A percentile compares a stretch with the other conserved stretches of the same genome.
Evolutionary conservation across 2,888 invertebrate species (phyloP).

Genomic region (Sinohyriopsis cumingii): DNA sequence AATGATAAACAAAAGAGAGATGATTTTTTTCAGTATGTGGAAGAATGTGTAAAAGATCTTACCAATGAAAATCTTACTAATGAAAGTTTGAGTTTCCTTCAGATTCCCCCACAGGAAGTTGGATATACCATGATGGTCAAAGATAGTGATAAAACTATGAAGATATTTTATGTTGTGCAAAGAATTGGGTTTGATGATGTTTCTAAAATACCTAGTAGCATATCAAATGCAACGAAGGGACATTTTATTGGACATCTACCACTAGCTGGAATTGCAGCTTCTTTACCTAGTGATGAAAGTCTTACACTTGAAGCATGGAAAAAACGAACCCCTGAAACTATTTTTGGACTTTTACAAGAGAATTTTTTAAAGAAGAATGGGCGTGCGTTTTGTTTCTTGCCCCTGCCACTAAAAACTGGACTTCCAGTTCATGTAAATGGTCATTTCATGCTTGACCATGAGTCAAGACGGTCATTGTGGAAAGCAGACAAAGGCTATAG

Average conservation of each 20-base stretch:
- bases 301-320: background rate
- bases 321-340: background rate
- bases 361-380: background rate
- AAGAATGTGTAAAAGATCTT: too few relatives aligned
- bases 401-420: slow-evolving; percentile 50
- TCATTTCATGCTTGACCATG: too few relatives aligned
- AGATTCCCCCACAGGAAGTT: slow-evolving; percentile 5
- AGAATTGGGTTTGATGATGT: slow-evolving; percentile 23
- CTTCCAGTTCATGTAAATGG: slow-evolving; percentile 55
- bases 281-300: background rate
- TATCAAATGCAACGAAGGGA: slow-evolving; percentile 37
- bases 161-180: slow-evolving; percentile 32
- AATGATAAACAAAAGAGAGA: slow-evolving; percentile 9
- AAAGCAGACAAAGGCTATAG: too few relatives aligned
- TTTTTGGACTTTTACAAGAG: too few relatives aligned
- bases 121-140: slow-evolving; percentile 17
- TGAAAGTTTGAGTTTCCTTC: background rate
- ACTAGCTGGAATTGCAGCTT: slow-evolving; percentile 41
- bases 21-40: slow-evolving; percentile 11
- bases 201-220: slow-evolving; percentile 20
- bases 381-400: slow-evolving; percentile 56
- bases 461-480: too few relatives aligned
- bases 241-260: slow-evolving; percentile 46
- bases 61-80: too few relatives aligned
- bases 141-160: slow-evolving; percentile 11